These are phyloP conservation scores for Augochlorella aurata DNA, from an alignment of 2,888 invertebrate genomes.

Conservation along the genomic window DNA sequence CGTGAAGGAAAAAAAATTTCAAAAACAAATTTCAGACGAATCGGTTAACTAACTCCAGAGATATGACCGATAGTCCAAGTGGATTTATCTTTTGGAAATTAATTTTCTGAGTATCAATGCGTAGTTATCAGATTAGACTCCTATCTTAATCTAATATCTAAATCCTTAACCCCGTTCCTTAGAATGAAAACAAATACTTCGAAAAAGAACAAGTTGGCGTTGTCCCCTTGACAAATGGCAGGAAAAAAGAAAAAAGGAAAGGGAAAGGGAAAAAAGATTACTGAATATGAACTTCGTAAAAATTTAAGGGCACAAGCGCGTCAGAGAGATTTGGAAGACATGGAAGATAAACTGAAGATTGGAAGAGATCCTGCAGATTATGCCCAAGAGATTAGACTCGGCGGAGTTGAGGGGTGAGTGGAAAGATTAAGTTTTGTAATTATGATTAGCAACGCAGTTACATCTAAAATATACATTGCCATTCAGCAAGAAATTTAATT, in stretches of 20 bases:
- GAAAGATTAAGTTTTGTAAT: not conserved
- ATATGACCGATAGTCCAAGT: too few species aligned
- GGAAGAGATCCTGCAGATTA: slow-evolving; percentile 25
- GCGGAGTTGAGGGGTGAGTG: slow-evolving; percentile 80
- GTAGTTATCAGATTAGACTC: slow-evolving; percentile 1
- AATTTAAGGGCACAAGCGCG: slow-evolving; percentile 54
- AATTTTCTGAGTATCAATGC: not conserved
- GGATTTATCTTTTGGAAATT: too few species aligned
- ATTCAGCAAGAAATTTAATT: not conserved
- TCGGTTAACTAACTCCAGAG: too few species aligned
- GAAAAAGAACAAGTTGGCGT: slow-evolving; percentile 6
- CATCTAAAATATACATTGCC: not conserved
- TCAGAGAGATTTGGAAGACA: slow-evolving; percentile 1
- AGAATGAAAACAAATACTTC: not conserved
- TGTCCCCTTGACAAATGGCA: slow-evolving; percentile 47
- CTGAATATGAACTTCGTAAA: slow-evolving; percentile 68
- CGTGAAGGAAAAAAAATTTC: too few species aligned
- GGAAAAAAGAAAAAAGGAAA: slow-evolving; percentile 33
- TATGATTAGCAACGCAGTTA: not conserved
- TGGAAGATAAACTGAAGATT: not conserved
- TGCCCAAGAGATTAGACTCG: slow-evolving; percentile 73
- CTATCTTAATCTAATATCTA: not conserved
- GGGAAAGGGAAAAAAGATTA: slow-evolving; percentile 37
- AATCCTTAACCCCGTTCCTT: slow-evolving; percentile 1
- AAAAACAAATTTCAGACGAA: too few species aligned